Conservation (phyloP, 2,797 vertebrate genomes). For the Coreius guichenoti region DNA sequence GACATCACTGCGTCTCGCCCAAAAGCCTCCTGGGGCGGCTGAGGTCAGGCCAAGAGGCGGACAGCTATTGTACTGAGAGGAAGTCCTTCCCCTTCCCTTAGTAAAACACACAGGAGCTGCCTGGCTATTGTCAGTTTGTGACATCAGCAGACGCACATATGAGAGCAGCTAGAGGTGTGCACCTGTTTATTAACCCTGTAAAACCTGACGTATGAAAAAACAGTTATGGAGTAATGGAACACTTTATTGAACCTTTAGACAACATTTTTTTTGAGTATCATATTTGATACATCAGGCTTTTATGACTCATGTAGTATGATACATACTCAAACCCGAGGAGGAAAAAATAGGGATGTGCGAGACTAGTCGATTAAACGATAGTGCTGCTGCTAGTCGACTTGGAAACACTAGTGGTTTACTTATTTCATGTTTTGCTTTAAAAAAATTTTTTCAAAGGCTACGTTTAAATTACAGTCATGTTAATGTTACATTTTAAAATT, state of each 20-base stretch:
- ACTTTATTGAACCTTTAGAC: background rate
- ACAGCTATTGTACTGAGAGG: slow-evolving; percentile 77
- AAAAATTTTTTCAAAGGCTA: too few species aligned
- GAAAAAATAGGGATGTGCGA: too few species aligned
- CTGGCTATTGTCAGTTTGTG: slow-evolving; percentile 70
- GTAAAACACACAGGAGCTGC: slow-evolving; percentile 58
- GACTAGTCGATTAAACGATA: too few species aligned
- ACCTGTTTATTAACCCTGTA: background rate
- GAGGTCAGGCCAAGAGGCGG: slow-evolving; percentile 47
- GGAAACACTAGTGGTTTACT: too few species aligned
- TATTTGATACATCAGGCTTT: background rate
- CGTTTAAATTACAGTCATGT: too few species aligned
- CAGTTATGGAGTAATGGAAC: too few species aligned
- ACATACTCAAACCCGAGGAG: too few species aligned
- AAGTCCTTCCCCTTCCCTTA: slow-evolving; percentile 82
- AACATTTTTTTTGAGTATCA: too few species aligned
- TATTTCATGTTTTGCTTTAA: too few species aligned
- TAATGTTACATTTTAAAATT: too few species aligned
- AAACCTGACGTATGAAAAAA: background rate
- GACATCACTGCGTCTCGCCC: slow-evolving; percentile 63
- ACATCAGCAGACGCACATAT: slow-evolving; percentile 47
- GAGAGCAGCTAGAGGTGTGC: background rate
- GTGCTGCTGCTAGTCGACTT: too few species aligned
- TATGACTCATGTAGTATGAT: background rate
- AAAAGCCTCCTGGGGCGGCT: slow-evolving; percentile 45